phyloP scores from a whole-genome alignment of 2,113 vertebrate genomes.

The Dicerorhinus sumatrensis region DNA sequence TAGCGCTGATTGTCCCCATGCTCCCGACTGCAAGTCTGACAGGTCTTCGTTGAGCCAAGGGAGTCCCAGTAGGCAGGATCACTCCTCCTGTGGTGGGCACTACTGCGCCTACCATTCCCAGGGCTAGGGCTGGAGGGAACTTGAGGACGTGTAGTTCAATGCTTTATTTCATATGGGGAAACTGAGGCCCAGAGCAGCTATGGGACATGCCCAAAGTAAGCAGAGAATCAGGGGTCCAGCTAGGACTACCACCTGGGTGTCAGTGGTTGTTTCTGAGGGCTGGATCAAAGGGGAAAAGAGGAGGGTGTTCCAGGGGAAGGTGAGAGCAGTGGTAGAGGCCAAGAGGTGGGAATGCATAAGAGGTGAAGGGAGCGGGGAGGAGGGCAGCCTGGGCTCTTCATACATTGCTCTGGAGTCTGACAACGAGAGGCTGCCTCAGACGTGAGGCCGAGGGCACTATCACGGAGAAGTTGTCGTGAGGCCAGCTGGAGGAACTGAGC shows the following conservation, averaged over 20 bases:
- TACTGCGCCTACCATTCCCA: neutral
- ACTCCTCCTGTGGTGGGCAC: too few relatives aligned
- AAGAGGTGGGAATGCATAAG: accelerated
- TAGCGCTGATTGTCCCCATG: neutral
- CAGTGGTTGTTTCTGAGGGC: neutral
- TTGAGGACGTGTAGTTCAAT: neutral
- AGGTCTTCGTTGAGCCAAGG: neutral
- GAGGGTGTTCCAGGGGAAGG: neutral
- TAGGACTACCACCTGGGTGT: neutral
- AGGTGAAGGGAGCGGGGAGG: too few relatives aligned
- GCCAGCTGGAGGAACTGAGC: neutral
- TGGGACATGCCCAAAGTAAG: neutral
- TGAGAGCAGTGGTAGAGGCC: neutral
- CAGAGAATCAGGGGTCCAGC: neutral
- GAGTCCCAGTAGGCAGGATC: neutral
- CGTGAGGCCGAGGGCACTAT: neutral
- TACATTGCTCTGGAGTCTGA: neutral
- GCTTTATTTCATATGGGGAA: neutral
- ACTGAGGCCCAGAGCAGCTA: neutral
- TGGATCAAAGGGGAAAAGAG: neutral
- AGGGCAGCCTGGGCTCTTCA: neutral
- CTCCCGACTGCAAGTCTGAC: neutral
- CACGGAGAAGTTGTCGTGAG: neutral
- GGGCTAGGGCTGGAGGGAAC: neutral
- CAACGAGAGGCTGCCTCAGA: neutral